A percentile compares a stretch with the other conserved stretches of the same genome.
Evolutionary conservation across 2,113 vertebrate species (phyloP).

Genomic region (Apodemus speciosus): DNA sequence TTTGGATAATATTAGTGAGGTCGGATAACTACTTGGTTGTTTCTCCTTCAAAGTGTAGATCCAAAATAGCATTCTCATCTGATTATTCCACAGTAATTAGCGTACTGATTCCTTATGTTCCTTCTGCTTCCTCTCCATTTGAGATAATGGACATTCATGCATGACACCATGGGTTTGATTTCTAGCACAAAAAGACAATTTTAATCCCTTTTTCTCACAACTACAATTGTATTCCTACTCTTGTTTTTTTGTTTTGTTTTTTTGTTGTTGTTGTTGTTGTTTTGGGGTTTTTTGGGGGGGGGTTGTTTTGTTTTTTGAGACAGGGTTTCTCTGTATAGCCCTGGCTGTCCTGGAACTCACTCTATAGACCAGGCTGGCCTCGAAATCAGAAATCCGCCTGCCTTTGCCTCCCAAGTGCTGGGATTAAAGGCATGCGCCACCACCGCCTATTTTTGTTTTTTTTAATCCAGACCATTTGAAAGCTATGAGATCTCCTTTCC

Average conservation of each 20-base stretch:
- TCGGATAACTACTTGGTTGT: not conserved
- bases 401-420: too few relatives aligned
- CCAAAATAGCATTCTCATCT: slow-evolving; percentile 36
- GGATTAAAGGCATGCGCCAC: too few relatives aligned
- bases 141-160: slow-evolving; percentile 1
- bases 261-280: too few relatives aligned
- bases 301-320: too few relatives aligned
- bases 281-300: too few relatives aligned
- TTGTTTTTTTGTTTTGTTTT: too few relatives aligned
- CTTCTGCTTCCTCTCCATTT: slow-evolving; percentile 1
- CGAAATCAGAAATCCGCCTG: too few relatives aligned
- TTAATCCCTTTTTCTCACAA: slow-evolving; percentile 7
- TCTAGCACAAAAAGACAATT: not conserved
- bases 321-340: too few relatives aligned
- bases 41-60: slow-evolving; percentile 9
- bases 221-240: not conserved
- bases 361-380: too few relatives aligned
- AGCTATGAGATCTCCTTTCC: slow-evolving; percentile 49
- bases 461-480: slow-evolving; percentile 42
- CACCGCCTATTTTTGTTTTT: too few relatives aligned
- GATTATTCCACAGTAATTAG: slow-evolving; percentile 12
- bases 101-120: slow-evolving; percentile 8
- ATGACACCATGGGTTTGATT: not conserved
- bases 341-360: too few relatives aligned
- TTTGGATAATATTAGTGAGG: not conserved